These are phyloP conservation scores for Athalia cordata DNA, from an alignment of 2,888 invertebrate species.

Conservation along the genomic window DNA sequence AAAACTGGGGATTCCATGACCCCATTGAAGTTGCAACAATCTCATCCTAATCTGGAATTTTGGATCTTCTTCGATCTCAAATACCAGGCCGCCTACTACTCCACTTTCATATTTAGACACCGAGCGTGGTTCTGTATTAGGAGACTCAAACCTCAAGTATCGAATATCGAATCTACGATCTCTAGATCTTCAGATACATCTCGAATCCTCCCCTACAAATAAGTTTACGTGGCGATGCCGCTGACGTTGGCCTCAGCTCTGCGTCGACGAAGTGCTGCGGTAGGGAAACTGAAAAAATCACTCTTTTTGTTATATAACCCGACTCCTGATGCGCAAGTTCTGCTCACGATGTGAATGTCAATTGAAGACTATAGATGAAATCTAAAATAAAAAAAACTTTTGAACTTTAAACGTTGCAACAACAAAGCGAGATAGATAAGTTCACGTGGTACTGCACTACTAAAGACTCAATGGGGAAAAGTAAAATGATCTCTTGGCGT, in stretches of 20 bases:
- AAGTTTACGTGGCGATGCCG: background rate
- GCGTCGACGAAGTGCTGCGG: too few relatives aligned
- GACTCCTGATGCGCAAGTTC: too few relatives aligned
- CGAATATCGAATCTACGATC: constrained; percentile 27
- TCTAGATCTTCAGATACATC: constrained; percentile 2
- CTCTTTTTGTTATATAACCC: too few relatives aligned
- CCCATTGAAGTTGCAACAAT: constrained; percentile 43
- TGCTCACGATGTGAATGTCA: too few relatives aligned
- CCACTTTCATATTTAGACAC: background rate
- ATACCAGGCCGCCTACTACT: background rate
- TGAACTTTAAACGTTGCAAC: too few relatives aligned
- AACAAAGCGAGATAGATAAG: too few relatives aligned
- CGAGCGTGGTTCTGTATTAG: background rate
- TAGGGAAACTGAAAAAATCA: too few relatives aligned
- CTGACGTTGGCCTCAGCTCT: background rate
- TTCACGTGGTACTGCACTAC: too few relatives aligned
- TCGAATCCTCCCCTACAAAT: background rate
- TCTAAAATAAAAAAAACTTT: too few relatives aligned
- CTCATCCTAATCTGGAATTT: constrained; percentile 28
- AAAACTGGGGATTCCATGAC: constrained; percentile 1
- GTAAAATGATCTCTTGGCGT: too few relatives aligned
- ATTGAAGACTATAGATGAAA: too few relatives aligned
- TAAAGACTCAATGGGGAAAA: too few relatives aligned
- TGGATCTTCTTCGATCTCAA: constrained; percentile 7
- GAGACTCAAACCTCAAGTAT: constrained; percentile 13